Evolutionary conservation across 2,797 vertebrate genomes (phyloP), one percentile per base, ranked within the genome.

Genomic region (Lithobates pipiens): DNA sequence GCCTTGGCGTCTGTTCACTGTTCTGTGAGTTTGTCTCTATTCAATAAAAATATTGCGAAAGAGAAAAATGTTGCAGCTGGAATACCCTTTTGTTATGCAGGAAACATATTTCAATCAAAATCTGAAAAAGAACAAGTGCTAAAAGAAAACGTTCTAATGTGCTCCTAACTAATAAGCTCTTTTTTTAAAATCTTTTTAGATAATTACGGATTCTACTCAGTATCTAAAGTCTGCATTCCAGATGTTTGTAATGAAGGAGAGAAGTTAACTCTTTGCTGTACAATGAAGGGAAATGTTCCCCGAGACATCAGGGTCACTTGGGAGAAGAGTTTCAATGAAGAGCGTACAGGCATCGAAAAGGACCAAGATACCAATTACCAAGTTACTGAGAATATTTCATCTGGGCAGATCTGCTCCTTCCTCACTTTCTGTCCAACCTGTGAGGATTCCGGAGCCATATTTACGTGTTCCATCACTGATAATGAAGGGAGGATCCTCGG

Each of bases 401-500:
- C n/a, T 23, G 80, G 85, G 25, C 76, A 83, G 76, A 54, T 83
- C 44, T 86, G 76, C 76, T 54, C 85, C 21, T 86, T 83, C 34
- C 76, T 86, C 34, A 86, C 85, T 4, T 83, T 86, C 63, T 74
- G 69, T 34, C 80, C 69, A 9, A 79, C 74, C 1, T 46, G 68
- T 32, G 80, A 72, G 16, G 85, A 86, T 23, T 83, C 80, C n/a
- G 80, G 70, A 2, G 75, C 76, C 16, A 42, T 83, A 3, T 86
- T 68, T 29, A 83, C 80, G 18, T 78, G 76, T 29, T 74, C 80
- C 1, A 83, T 86, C 44, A 67, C 76, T 2, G 85, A 86, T 54
- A 83, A 75, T 9, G 85, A 86, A 29, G 85, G 85, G 1, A 57
- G 85, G 42, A 79, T 86, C 57, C 85, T 86, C 0, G 80, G 80